Evolutionary conservation across 2,113 vertebrate genomes (phyloP), one percentile per base, ranked within the genome.

Genomic region (Phyllostomus hastatus): DNA sequence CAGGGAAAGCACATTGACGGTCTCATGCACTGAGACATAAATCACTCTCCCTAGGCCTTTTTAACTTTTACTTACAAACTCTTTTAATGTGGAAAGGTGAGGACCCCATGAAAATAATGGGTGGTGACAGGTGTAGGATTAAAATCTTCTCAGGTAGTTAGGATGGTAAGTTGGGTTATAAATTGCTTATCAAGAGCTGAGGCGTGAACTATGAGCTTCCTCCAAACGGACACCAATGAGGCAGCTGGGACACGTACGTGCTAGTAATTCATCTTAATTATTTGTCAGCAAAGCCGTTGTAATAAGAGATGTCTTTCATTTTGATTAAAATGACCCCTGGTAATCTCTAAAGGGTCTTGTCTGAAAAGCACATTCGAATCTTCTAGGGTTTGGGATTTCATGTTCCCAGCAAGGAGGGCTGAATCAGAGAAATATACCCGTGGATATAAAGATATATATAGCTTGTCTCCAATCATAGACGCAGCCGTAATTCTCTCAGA

Each of bases 261-360:
- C 95, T 80, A 96, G 98, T 96, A 97, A 98, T 98, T 98, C 93
- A 98, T 98, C 98, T 98, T 98, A 98, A 98, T 98, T 98, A 98
- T 98, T 98, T 98, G 97, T 98, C 98, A 98, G 98, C 97, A 98
- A 98, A 98, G 95, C 95, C 95, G 92, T 98, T 94, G 93, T 98
- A 98, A 98, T 97, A 98, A 97, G 95, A 98, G 94, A 82, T 97
- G 97, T 98, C 98, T 98, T 98, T 98, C 96, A 97, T 98, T 98
- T 97, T 98, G 97, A 98, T 98, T 98, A 98, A 98, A 98, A 98
- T 98, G 98, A 98, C 98, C 97, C 97, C 95, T 91, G 88, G 95
- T 98, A 97, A 98, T 95, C 88, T 94, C 94, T 46, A 83, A 96
- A 93, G 86, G 79, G 72, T 80, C 82, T 94, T 97, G 72, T 96